Evolutionary conservation across 2,888 invertebrate species (phyloP), one percentile per base, ranked within the genome.

Genomic region (Orchesella flavescens): DNA sequence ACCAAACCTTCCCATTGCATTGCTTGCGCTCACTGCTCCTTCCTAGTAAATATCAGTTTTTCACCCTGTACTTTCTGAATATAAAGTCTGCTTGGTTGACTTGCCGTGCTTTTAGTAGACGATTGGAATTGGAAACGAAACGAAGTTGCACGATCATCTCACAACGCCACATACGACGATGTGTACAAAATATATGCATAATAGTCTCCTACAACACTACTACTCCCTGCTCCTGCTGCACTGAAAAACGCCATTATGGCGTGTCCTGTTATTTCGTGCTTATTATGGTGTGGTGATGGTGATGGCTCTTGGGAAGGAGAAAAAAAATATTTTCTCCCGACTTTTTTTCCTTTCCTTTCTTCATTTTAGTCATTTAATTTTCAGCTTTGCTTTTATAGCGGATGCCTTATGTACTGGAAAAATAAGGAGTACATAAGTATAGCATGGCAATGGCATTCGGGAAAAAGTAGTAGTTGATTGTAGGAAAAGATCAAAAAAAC

Each of bases 131-230:
- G 78, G 78, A 78, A 71, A 78, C 21, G 78, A 78, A 44, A 71
- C 78, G 78, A 78, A 78, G 69, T 78, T 78, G 78, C 78, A 69
- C 78, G 78, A 78, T 78, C 78, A 71, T 78, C 78, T 24, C 46
- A 73, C 55, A 44, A 7, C 44, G 43, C 73, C 61, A 59, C 44
- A 63, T 13, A 9, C 19, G 43, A 57, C 21, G 23, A 73, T 17
- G 19, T 71, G 24, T 66, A 63, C 19, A 4, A 15, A 74, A 23
- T 75, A 55, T n/a, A 73, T 59, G 44, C 3, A 15, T 21, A n/a
- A 43, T 34, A 34, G 65, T 34, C 7, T 7, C 46, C 46, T 46
- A 46, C 13, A 46, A n/a, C n/a, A n/a, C n/a, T n/a, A n/a, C 34
- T 34, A 34, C 34, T 34, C 7, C 34, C 34, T 34, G 34, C 34